Evolutionary conservation across 2,797 vertebrate species (phyloP), one percentile per base, ranked within the genome.

Genomic region (Liasis olivaceus): DNA sequence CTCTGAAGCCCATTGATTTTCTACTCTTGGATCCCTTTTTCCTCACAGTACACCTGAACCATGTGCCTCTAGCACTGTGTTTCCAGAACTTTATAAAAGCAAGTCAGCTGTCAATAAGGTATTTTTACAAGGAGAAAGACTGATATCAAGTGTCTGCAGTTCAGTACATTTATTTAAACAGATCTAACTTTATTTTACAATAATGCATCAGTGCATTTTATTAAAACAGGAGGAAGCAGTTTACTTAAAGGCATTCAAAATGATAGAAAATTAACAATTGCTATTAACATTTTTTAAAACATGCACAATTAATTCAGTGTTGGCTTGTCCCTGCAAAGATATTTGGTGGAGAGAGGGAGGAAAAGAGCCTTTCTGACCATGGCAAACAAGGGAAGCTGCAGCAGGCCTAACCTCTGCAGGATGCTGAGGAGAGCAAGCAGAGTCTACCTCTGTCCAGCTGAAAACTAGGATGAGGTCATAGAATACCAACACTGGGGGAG

Each of bases 181-280:
- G 89, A 42, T 93, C 42, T 94, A 26, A 88, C 47, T 90, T 63
- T 87, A 93, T 92, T 93, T 96, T 97, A 97, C 97, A 96, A 96
- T 95, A 97, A 96, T 94, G 92, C 95, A 95, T 96, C 95, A 96
- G 94, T 95, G 94, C 91, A 59, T 96, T 94, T 97, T 47, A 47
- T 95, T 85, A 95, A 95, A 98, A 97, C 93, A 91, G 92, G 92
- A 95, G 89, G 88, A 96, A 95, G 64, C 66, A 9, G 90, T 51
- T 94, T 93, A 97, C 96, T 95, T 89, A 95, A 95, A 95, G 92
- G 96, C 94, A 95, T 94, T 88, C 85, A 89, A 95, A 96, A 88
- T 93, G 26, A 92, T 90, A 93, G 92, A 86, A 93, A 95, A 94
- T 93, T 89, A 95, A 95, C 54, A 36, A 62, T 17, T 5, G 91